Evolutionary conservation across 2,113 vertebrate species (phyloP).

Genomic region (Lepus timidus): DNA sequence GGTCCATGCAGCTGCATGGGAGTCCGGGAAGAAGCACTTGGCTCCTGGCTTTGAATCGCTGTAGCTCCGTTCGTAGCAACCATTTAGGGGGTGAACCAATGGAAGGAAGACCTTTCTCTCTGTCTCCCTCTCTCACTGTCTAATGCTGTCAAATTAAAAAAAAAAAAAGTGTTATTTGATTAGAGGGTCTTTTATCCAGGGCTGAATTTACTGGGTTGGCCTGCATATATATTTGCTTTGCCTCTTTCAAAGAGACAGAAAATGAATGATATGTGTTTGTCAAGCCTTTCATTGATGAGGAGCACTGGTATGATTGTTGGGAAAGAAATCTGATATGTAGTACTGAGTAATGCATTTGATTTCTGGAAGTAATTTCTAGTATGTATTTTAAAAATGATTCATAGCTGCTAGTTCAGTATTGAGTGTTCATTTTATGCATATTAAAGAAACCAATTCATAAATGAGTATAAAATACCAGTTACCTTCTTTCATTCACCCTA

Average conservation of each 20-base stretch:
- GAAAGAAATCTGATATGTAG: background rate
- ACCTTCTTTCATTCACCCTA: background rate
- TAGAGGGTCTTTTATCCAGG: background rate
- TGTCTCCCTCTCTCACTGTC: no score
- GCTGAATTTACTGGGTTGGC: background rate
- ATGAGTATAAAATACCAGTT: background rate
- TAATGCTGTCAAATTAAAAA: no score
- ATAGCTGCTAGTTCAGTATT: background rate
- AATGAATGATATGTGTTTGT: background rate
- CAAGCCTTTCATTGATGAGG: background rate
- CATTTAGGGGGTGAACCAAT: no score
- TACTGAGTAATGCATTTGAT: constrained; percentile 21
- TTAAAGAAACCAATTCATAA: background rate
- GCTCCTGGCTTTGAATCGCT: no score
- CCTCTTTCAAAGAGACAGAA: background rate
- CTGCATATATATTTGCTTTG: background rate
- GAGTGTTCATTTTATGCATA: background rate
- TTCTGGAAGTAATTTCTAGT: constrained; percentile 4
- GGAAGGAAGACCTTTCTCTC: no score
- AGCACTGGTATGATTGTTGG: background rate
- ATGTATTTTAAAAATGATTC: background rate
- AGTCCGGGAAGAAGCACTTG: no score
- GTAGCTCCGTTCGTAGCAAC: no score
- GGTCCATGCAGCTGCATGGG: no score
- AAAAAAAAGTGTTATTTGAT: background rate